Evolutionary conservation across 1,140 invertebrate genomes (phyloP), one percentile per base, ranked within the genome.

Genomic region (Solenopsis fugax): DNA sequence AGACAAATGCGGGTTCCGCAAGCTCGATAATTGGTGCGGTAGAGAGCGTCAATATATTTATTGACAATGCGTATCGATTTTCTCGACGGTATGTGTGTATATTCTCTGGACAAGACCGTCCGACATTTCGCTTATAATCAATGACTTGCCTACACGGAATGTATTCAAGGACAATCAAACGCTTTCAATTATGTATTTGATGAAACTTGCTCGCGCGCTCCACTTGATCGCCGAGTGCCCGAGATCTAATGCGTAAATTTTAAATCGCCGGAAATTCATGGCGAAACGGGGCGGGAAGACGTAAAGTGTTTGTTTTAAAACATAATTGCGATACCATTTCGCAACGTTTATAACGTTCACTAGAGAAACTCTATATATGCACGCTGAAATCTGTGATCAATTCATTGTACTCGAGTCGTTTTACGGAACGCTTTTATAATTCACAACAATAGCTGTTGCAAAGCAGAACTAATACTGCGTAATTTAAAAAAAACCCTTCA

Each of bases 121-220:
- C 54, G 69, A 84, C 80, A 75, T 84, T 84, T 84, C 45, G 13
- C 69, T 73, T 73, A 84, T 75, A 84, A 84, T 73, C 80, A 50
- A 73, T 84, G 80, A 75, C 29, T 60, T 37, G 41, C 54, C 69
- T 84, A 62, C 69, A 75, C 41, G 80, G 80, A 60, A 62, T 60
- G 54, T 24, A 75, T 73, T 84, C 80, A 84, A 84, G 80, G 69
- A 84, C 80, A 50, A 84, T 84, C 80, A 75, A 84, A 75, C 80
- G 60, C 80, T 60, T 84, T 84, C 41, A 84, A 84, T 84, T 84
- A 84, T 84, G 80, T 37, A 84, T 84, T 75, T 84, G 69, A 84
- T 50, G 69, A n/a, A 62, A 75, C 41, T 73, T 50, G 80, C 34
- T 48, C 41, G 41, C 48, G 69, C 13, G 52, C n/a, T 3, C n/a